Evolutionary conservation across 2,888 invertebrate genomes (phyloP).

Genomic region (Ectemnius lituratus): DNA sequence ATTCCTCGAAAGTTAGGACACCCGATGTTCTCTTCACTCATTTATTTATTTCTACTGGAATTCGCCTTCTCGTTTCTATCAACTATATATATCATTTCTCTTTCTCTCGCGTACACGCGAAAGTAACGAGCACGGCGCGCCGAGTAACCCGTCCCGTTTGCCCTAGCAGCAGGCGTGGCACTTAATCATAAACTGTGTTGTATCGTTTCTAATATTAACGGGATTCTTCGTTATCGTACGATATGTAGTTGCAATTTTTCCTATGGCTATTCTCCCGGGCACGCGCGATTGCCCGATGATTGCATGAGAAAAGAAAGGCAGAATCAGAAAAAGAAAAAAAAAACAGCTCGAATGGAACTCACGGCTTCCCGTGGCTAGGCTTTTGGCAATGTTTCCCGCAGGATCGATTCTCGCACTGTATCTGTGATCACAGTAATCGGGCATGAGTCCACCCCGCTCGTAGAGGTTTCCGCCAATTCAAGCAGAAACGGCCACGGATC

Average conservation of each 20-base stretch:
- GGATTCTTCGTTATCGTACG: constrained; percentile 6
- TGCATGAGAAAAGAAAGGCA: not conserved
- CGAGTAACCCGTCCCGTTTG: not conserved
- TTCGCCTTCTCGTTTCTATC: constrained; percentile 49
- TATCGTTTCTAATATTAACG: constrained; percentile 5
- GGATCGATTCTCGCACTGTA: too few relatives aligned
- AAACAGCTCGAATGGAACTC: not conserved
- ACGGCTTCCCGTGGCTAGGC: constrained; percentile 14
- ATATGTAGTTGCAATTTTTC: not conserved
- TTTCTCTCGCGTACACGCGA: constrained; percentile 21
- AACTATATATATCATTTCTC: constrained; percentile 42
- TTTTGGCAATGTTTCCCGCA: constrained; percentile 6
- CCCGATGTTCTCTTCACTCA: constrained; percentile 23
- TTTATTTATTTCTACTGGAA: constrained; percentile 35
- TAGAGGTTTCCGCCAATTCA: constrained; percentile 36
- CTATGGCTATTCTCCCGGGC: constrained; percentile 23
- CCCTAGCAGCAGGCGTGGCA: constrained; percentile 34
- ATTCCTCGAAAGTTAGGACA: not conserved
- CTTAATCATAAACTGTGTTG: constrained; percentile 24
- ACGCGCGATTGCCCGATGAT: constrained; percentile 40
- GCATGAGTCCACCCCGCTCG: not conserved
- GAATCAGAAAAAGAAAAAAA: constrained; percentile 5
- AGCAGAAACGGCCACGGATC: constrained; percentile 20
- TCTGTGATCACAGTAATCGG: too few relatives aligned
- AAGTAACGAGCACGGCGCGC: too few relatives aligned